Evolutionary conservation across 2,888 invertebrate species (phyloP).

Genomic region (Agrochola lychnidis): DNA sequence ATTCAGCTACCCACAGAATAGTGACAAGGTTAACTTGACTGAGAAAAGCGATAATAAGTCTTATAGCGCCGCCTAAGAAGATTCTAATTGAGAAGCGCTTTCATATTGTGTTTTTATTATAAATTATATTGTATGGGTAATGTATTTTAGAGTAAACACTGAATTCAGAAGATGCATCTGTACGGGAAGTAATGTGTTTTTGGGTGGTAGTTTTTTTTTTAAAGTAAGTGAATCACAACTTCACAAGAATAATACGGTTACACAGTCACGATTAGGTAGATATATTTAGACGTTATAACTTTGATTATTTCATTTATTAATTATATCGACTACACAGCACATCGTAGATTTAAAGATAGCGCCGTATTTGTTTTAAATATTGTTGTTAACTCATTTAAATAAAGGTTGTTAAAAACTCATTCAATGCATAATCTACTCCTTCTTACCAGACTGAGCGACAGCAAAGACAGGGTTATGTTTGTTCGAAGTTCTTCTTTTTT

Average conservation of each 20-base stretch:
- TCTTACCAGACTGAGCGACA: no score
- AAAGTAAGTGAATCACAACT: not conserved
- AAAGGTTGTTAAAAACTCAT: not conserved
- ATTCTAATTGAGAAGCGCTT: not conserved
- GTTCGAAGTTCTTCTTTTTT: no score
- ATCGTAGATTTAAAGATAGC: not conserved
- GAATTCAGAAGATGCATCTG: not conserved
- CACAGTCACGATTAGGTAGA: not conserved
- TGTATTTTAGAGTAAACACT: no score
- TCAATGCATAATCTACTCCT: no score
- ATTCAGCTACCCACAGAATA: slow-evolving; percentile 44
- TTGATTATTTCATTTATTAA: not conserved
- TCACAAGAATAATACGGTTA: no score
- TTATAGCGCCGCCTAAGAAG: slow-evolving; percentile 3
- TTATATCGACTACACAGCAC: no score
- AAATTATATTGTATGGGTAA: not conserved
- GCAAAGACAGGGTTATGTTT: not conserved
- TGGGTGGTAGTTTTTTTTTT: no score
- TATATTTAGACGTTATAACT: not conserved
- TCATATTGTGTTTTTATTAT: not conserved
- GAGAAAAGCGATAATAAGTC: slow-evolving; percentile 32
- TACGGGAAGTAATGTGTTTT: no score
- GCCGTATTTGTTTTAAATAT: not conserved
- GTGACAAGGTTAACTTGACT: slow-evolving; percentile 52
- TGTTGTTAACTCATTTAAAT: not conserved